Evolutionary conservation across 2,113 vertebrate species (phyloP), one percentile per base, ranked within the genome.

Genomic region (Sylvietta virens): DNA sequence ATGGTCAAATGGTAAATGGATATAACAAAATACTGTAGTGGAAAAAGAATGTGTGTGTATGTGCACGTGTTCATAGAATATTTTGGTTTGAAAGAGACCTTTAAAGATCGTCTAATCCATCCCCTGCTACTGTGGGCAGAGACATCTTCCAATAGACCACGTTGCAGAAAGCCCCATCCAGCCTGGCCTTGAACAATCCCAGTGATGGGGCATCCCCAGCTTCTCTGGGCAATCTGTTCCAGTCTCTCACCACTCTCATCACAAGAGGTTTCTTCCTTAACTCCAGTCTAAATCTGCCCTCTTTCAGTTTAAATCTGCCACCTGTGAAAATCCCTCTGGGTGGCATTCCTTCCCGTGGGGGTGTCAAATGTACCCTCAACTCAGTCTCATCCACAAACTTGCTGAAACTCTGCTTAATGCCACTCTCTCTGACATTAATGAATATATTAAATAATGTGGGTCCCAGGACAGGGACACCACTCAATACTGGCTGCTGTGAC

Each of bases 201-300:
- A 24, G 1, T 7, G 33, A 60, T 26, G 44, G 16, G 3, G 1
- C 26, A 67, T 13, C 7, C 24, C 16, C 69, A 78, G 0, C 44
- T 50, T 61, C 35, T 27, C 48, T 31, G 44, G 33, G 16, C 14
- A 81, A 4, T 17, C 5, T 56, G 70, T 53, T 22, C 27, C 53
- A 23, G 11, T 17, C 27, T 16, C 48, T 70, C 31, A 81, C 5
- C 62, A 57, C 13, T 8, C 30, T 37, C 27, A n/a, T 15, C 7
- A 21, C 39, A 37, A 71, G 45, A 50, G 39, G 11, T 26, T 42
- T 62, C 18, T 67, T 82, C 35, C 40, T 45, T 51, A 42, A 1
- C 0, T 28, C 22, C 44, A 28, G 1, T 31, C 20, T 70, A 37
- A 51, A 79, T 56, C 50, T 65, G 39, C 13, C 5, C 10, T 60